A percentile compares a stretch with the other conserved stretches of the same genome.
Conservation (phyloP, 2,797 vertebrate genomes). For the Carduelis carduelis region DNA sequence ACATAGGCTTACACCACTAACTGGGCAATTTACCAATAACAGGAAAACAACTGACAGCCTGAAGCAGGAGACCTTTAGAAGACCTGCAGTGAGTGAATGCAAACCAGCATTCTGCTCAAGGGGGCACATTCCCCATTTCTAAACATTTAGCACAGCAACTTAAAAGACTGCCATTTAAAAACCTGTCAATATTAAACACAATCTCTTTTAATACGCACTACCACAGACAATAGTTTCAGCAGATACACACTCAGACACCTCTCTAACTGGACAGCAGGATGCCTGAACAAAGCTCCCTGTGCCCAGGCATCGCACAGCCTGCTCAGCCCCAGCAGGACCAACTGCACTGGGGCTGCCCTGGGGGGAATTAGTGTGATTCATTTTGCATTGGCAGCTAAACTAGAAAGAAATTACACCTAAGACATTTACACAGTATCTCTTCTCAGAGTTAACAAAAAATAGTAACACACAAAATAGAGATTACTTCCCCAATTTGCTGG, state of each 20-base stretch:
- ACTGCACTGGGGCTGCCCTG: rapidly evolving
- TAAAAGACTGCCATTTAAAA: background rate
- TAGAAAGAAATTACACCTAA: background rate
- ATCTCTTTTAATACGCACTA: rapidly evolving
- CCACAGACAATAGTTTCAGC: background rate
- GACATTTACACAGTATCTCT: background rate
- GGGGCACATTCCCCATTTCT: background rate
- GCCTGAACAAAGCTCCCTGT: background rate
- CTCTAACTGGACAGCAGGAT: background rate
- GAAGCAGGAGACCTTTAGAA: background rate
- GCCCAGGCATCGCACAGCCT: background rate
- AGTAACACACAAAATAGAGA: background rate
- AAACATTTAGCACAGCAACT: background rate
- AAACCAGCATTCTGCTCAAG: background rate
- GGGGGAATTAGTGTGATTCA: rapidly evolving
- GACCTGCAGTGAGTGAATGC: background rate
- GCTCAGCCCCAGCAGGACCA: rapidly evolving
- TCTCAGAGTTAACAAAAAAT: background rate
- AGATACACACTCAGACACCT: rapidly evolving
- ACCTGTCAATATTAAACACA: background rate
- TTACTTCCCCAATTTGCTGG: background rate
- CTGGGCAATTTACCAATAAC: background rate
- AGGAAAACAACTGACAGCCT: background rate
- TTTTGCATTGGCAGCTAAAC: background rate
- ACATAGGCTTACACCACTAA: rapidly evolving